These are phyloP conservation scores for Saiga tatarica DNA, from an alignment of 2,113 vertebrate species.

Conservation along the genomic window DNA sequence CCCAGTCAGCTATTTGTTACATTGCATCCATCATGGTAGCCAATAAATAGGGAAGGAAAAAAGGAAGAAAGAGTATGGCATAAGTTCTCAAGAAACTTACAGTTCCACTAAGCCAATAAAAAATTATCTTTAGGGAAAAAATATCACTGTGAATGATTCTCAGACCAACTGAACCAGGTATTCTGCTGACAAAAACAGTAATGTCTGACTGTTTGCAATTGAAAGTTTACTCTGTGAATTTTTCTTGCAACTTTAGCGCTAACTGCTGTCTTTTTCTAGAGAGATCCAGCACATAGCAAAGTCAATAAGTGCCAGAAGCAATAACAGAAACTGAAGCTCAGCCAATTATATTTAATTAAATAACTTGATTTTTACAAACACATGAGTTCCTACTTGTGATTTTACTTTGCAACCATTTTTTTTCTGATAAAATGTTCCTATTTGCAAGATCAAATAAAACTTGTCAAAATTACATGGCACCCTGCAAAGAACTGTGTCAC, in stretches of 20 bases:
- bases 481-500: neutral
- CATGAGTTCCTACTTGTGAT: neutral
- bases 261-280: neutral
- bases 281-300: neutral
- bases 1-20: neutral
- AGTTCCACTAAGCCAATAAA: neutral
- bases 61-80: neutral
- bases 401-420: neutral
- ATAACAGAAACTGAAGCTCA: neutral
- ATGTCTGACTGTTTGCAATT: neutral
- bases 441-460: neutral
- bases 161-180: neutral
- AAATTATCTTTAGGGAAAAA: neutral
- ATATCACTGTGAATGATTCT: neutral
- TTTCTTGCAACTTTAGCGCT: neutral
- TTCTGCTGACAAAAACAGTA: neutral
- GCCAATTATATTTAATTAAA: neutral
- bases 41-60: neutral
- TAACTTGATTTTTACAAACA: neutral
- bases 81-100: neutral
- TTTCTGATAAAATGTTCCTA: neutral
- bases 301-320: neutral
- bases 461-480: neutral
- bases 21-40: neutral
- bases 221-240: neutral